phyloP scores from a whole-genome alignment of 2,797 vertebrate species.

The Sebastiscus tertius region DNA sequence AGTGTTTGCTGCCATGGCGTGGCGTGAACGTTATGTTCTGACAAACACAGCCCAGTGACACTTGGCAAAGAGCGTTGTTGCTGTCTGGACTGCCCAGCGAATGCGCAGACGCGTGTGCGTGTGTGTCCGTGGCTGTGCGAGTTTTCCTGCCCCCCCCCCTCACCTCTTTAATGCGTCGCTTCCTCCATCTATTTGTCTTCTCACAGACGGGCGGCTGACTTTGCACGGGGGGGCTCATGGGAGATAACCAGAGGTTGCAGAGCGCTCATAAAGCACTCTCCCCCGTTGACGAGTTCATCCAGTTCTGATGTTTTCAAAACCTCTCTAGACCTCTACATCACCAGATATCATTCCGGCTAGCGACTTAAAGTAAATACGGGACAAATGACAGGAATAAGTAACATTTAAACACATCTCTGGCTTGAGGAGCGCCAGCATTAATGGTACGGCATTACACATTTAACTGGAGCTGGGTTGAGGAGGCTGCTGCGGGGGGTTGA shows the following conservation, averaged over 20 bases:
- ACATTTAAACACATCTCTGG: slow-evolving; percentile 13
- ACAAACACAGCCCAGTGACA: slow-evolving; percentile 71
- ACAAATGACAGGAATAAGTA: slow-evolving; percentile 24
- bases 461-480: slow-evolving; percentile 20
- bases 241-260: slow-evolving; percentile 47
- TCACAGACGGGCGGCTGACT: slow-evolving; percentile 59
- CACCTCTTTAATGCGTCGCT: slow-evolving; percentile 65
- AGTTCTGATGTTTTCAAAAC: slow-evolving; percentile 49
- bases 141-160: slow-evolving; percentile 49
- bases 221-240: slow-evolving; percentile 38
- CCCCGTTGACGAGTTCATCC: slow-evolving; percentile 23
- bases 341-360: slow-evolving; percentile 15
- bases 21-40: slow-evolving; percentile 61
- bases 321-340: slow-evolving; percentile 32
- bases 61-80: slow-evolving; percentile 61
- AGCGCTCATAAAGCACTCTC: slow-evolving; percentile 39
- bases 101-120: slow-evolving; percentile 57
- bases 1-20: slow-evolving; percentile 64
- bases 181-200: slow-evolving; percentile 78
- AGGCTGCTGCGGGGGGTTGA: slow-evolving; percentile 31
- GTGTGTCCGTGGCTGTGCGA: slow-evolving; percentile 27
- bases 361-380: slow-evolving; percentile 3
- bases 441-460: slow-evolving; percentile 16
- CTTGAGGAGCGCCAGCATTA: background rate
- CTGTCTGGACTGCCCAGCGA: slow-evolving; percentile 53